Percentiles rank a stretch among this genome's conserved stretches.
Conservation (phyloP, 2,888 invertebrate genomes). For the Augochlorella aurata region DNA sequence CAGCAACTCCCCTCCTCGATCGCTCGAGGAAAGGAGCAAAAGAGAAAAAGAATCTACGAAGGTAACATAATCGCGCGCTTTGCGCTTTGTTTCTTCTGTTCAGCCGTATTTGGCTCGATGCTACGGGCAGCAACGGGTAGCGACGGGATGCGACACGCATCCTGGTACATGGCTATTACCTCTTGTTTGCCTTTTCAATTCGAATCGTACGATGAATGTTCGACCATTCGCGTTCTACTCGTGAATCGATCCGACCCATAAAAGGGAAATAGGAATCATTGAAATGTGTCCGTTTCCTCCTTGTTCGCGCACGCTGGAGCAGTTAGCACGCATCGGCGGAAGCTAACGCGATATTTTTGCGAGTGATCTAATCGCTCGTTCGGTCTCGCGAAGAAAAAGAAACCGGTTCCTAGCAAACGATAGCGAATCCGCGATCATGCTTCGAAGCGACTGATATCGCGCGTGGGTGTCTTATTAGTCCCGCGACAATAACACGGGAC, state of each 20-base stretch:
- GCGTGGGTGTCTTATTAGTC: conserved; percentile 59
- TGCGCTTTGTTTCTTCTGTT: conserved; percentile 39
- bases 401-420: conserved; percentile 65
- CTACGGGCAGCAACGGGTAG: neutral
- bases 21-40: neutral
- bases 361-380: conserved; percentile 64
- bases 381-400: conserved; percentile 48
- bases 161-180: too few species aligned
- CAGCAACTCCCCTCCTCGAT: conserved; percentile 7
- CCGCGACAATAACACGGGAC: too few species aligned
- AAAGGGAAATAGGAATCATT: neutral
- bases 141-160: too few species aligned
- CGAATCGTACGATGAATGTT: neutral
- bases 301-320: neutral
- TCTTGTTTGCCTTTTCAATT: neutral
- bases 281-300: neutral
- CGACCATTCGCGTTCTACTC: neutral
- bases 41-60: conserved; percentile 19
- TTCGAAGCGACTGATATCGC: conserved; percentile 61
- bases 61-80: conserved; percentile 48
- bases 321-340: neutral
- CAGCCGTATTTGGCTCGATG: conserved; percentile 47
- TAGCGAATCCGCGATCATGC: conserved; percentile 32
- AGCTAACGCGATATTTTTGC: conserved; percentile 64
- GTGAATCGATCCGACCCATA: neutral